Percentiles rank a stretch among this genome's conserved stretches.
phyloP scores from a whole-genome alignment of 1,140 invertebrate species.

The Pentalonia nigronervosa region DNA sequence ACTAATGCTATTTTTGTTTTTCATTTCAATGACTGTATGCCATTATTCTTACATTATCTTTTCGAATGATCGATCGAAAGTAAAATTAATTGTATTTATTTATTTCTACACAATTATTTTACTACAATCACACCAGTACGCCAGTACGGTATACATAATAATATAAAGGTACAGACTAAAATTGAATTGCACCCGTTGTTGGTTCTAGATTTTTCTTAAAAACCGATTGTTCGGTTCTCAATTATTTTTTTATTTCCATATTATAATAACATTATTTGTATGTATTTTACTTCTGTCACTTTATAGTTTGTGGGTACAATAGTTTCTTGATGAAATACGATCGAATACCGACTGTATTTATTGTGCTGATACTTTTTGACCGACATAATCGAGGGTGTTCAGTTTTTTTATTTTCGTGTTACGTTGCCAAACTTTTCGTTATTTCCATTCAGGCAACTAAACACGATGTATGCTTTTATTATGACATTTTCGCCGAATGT shows the following conservation, averaged over 20 bases:
- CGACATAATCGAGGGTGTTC: neutral
- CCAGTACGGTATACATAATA: neutral
- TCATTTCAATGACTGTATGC: no score
- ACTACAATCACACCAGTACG: no score
- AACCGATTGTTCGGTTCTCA: neutral
- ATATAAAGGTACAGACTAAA: neutral
- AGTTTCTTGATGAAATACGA: neutral
- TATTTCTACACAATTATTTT: no score
- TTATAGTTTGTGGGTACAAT: neutral
- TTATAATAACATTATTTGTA: neutral
- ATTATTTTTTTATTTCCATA: slow-evolving; percentile 16
- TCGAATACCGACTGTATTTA: neutral
- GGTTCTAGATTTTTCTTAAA: neutral
- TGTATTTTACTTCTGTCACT: neutral
- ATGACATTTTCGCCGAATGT: neutral
- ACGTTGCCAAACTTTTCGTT: neutral
- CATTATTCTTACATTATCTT: no score
- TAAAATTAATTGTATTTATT: neutral
- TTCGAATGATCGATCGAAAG: neutral
- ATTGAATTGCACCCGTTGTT: neutral
- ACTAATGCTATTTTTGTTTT: no score
- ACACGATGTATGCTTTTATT: neutral
- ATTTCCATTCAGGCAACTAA: neutral
- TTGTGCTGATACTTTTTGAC: neutral
- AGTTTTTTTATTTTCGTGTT: neutral